phyloP scores from a whole-genome alignment of 2,797 vertebrate genomes.

The Zalophus californianus region DNA sequence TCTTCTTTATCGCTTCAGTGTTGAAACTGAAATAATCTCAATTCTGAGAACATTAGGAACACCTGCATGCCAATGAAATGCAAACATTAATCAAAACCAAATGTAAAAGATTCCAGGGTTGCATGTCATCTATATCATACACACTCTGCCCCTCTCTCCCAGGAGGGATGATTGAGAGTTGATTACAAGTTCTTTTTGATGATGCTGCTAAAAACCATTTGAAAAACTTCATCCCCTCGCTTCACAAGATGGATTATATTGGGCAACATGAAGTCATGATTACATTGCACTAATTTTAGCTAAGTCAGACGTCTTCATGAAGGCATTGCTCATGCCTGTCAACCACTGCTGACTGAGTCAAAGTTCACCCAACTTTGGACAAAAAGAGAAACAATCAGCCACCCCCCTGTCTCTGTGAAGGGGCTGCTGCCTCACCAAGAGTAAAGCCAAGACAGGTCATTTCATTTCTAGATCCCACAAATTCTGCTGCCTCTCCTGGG shows the following conservation, averaged over 20 bases:
- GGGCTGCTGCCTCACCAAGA: background rate
- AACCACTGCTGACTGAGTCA: slow-evolving; percentile 68
- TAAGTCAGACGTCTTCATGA: slow-evolving; percentile 67
- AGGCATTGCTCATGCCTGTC: slow-evolving; percentile 56
- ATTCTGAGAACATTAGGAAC: slow-evolving; percentile 63
- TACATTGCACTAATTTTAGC: slow-evolving; percentile 77
- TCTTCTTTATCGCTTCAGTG: background rate
- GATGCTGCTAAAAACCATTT: slow-evolving; percentile 65
- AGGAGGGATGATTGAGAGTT: slow-evolving; percentile 54
- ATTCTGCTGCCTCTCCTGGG: background rate
- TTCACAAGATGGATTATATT: slow-evolving; percentile 58
- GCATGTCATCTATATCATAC: slow-evolving; percentile 34
- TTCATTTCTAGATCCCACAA: background rate
- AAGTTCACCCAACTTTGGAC: slow-evolving; percentile 17
- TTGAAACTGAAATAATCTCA: slow-evolving; percentile 33
- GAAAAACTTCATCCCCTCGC: slow-evolving; percentile 49
- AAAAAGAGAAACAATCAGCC: slow-evolving; percentile 33
- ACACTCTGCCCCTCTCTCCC: background rate
- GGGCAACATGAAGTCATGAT: slow-evolving; percentile 75
- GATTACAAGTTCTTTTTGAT: slow-evolving; percentile 71
- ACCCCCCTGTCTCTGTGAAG: background rate
- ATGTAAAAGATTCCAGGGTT: slow-evolving; percentile 6
- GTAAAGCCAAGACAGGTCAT: background rate
- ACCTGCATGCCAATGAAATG: slow-evolving; percentile 59
- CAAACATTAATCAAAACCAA: slow-evolving; percentile 67